phyloP scores from a whole-genome alignment of 2,888 invertebrate genomes.

The Philhelius pedissequus region DNA sequence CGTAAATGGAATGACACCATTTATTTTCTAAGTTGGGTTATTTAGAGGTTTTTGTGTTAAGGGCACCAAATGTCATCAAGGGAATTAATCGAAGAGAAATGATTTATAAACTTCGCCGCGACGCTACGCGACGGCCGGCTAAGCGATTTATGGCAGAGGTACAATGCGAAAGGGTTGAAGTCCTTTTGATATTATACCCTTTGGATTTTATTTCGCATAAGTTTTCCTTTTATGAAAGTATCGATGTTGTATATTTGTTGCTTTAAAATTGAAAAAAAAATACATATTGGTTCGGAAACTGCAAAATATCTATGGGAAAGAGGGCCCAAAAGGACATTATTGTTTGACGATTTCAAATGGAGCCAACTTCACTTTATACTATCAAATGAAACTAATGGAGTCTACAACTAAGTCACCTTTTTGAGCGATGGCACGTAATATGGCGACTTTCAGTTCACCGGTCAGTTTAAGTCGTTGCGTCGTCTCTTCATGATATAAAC shows the following conservation, averaged over 20 bases:
- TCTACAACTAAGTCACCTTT: no score
- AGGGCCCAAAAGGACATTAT: no score
- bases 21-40: conserved; percentile 53
- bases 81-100: conserved; percentile 79
- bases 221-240: neutral
- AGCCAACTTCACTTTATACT: no score
- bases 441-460: no score
- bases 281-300: neutral
- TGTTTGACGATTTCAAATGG: no score
- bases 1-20: conserved; percentile 3
- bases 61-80: conserved; percentile 77
- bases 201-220: neutral
- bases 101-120: conserved; percentile 75
- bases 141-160: no score
- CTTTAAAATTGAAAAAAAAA: neutral
- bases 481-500: no score
- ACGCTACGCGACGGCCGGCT: neutral
- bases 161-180: conserved; percentile 39
- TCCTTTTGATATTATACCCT: neutral
- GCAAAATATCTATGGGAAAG: no score
- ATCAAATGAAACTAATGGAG: no score
- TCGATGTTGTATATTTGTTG: neutral
- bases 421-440: no score
- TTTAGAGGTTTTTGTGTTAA: conserved; percentile 60
- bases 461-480: no score